A percentile compares a stretch with the other conserved stretches of the same genome.
phyloP scores from a whole-genome alignment of 2,888 invertebrate species.

The Myathropa florea region DNA sequence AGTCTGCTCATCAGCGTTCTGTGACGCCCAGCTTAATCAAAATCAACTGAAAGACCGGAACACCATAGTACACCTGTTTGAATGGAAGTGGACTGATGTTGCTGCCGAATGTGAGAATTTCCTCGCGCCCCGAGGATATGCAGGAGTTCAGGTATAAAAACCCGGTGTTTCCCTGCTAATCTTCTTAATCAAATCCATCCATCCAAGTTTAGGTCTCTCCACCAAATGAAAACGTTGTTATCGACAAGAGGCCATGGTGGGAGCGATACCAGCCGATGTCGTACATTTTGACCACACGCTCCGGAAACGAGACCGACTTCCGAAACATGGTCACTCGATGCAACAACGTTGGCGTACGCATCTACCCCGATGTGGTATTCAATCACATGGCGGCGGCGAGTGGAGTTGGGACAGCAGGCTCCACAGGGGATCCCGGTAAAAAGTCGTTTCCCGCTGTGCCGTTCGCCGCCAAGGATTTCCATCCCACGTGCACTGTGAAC shows the following conservation, averaged over 20 bases:
- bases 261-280: slow-evolving; percentile 92
- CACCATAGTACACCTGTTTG: slow-evolving; percentile 89
- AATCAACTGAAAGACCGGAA: slow-evolving; percentile 81
- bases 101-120: slow-evolving; percentile 90
- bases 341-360: slow-evolving; percentile 88
- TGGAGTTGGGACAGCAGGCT: slow-evolving; percentile 83
- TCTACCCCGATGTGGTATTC: slow-evolving; percentile 90
- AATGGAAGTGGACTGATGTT: slow-evolving; percentile 92
- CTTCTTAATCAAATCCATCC: background rate
- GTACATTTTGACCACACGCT: slow-evolving; percentile 87
- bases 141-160: slow-evolving; percentile 86
- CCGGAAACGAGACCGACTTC: slow-evolving; percentile 87
- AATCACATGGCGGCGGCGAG: slow-evolving; percentile 88
- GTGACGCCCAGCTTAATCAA: slow-evolving; percentile 73
- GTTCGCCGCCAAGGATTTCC: slow-evolving; percentile 86
- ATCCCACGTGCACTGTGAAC: slow-evolving; percentile 84
- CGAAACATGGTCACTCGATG: slow-evolving; percentile 88
- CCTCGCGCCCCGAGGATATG: slow-evolving; percentile 87
- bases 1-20: background rate
- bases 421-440: slow-evolving; percentile 78
- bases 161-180: background rate
- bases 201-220: slow-evolving; percentile 83
- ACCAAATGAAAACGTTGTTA: slow-evolving; percentile 85
- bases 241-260: slow-evolving; percentile 88
- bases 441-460: slow-evolving; percentile 85